These are phyloP conservation scores for Rotaria macrura DNA, from an alignment of 2,888 invertebrate species.

Conservation along the genomic window DNA sequence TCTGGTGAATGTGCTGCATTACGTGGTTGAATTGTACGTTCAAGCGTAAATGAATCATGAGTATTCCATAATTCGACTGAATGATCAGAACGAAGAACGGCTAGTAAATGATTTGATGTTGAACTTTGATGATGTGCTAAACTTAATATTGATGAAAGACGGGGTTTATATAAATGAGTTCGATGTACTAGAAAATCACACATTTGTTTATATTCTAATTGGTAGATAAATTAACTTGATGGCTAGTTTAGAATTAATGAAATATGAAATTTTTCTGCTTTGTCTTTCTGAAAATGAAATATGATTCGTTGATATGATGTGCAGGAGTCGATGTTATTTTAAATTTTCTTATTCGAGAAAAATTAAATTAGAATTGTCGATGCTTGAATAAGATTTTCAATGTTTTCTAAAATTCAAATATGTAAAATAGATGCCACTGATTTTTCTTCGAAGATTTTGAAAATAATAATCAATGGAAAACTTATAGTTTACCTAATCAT, in stretches of 20 bases:
- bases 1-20: conserved; percentile 3
- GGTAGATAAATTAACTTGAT: not conserved
- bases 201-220: not conserved
- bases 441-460: too few relatives aligned
- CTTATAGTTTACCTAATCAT: too few relatives aligned
- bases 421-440: not conserved
- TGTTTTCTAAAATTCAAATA: not conserved
- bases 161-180: not conserved
- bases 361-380: not conserved
- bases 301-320: not conserved
- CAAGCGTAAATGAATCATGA: conserved; percentile 2
- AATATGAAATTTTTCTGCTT: not conserved
- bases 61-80: conserved; percentile 8
- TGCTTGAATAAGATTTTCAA: not conserved
- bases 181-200: not conserved
- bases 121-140: not conserved
- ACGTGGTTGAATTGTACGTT: not conserved
- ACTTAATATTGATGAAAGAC: not conserved
- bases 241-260: not conserved
- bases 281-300: not conserved
- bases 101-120: not conserved
- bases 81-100: not conserved
- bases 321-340: not conserved
- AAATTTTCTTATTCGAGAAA: not conserved
- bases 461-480: too few relatives aligned